Percentiles rank a stretch among this genome's conserved stretches.
phyloP scores from a whole-genome alignment of 2,797 vertebrate genomes.

The Cyclura pinguis region DNA sequence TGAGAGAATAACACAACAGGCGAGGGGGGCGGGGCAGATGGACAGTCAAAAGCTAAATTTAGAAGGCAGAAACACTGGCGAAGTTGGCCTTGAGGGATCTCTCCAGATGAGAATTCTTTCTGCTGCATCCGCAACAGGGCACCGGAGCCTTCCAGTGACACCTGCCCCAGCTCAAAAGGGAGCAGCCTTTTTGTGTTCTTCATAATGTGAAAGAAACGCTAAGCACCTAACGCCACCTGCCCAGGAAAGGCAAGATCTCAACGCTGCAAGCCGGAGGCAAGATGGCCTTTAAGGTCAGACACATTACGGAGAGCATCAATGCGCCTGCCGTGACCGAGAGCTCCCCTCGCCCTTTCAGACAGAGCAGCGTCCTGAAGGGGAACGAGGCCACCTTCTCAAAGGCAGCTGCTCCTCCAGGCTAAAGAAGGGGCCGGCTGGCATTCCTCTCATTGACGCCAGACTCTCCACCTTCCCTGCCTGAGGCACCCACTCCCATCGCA shows the following conservation, averaged over 20 bases:
- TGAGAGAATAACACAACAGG: too few relatives aligned
- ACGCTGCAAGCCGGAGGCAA: conserved; percentile 20
- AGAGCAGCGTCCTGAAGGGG: not conserved
- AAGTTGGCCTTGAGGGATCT: not conserved
- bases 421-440: not conserved
- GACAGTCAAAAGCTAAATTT: conserved; percentile 29
- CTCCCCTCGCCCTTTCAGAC: not conserved
- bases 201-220: conserved; percentile 47
- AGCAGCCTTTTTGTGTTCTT: conserved; percentile 40
- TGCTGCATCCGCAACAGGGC: not conserved
- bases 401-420: not conserved
- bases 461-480: not conserved
- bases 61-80: not conserved
- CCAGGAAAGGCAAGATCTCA: not conserved
- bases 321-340: not conserved
- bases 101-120: conserved; percentile 25
- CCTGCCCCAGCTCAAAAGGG: conserved; percentile 27
- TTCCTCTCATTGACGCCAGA: not conserved
- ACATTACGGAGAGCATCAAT: conserved; percentile 32
- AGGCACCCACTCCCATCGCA: not conserved
- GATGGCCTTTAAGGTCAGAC: conserved; percentile 37
- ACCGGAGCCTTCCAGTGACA: conserved; percentile 13
- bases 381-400: not conserved
- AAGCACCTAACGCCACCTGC: conserved; percentile 8
- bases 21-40: too few relatives aligned